phyloP scores from a whole-genome alignment of 2,113 vertebrate species.

The Eulemur rufifrons region DNA sequence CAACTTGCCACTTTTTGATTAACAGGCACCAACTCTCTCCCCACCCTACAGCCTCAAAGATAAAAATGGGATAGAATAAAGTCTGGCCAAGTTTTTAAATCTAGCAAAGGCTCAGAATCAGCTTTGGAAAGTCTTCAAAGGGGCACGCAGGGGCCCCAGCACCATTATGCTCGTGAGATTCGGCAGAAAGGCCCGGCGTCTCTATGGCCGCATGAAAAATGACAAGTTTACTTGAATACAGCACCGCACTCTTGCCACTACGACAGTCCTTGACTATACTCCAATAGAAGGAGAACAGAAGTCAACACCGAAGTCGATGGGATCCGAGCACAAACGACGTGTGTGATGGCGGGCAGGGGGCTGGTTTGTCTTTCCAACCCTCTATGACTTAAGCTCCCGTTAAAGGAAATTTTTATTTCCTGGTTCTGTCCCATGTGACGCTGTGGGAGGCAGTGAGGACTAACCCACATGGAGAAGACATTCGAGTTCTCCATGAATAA shows the following conservation, averaged over 20 bases:
- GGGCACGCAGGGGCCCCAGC: rapidly evolving
- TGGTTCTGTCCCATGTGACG: background rate
- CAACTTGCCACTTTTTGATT: background rate
- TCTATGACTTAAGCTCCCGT: background rate
- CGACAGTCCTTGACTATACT: background rate
- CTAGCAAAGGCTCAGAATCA: background rate
- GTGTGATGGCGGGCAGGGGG: rapidly evolving
- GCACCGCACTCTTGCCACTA: background rate
- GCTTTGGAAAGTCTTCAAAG: background rate
- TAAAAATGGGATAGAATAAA: background rate
- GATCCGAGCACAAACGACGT: rapidly evolving
- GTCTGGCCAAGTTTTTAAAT: background rate
- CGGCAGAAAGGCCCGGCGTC: background rate
- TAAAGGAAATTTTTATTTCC: background rate
- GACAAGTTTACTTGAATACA: rapidly evolving
- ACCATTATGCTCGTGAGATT: rapidly evolving
- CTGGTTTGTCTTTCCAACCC: rapidly evolving
- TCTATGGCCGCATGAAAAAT: background rate
- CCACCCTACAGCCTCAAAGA: background rate
- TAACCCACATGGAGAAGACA: background rate
- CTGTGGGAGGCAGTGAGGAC: background rate
- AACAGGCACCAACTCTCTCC: background rate
- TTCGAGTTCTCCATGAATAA: background rate
- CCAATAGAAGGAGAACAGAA: background rate
- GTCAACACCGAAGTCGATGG: rapidly evolving